Percentiles rank a stretch among this genome's conserved stretches.
Evolutionary conservation across 1,140 invertebrate species (phyloP).

Genomic region (Ephestia elutella): DNA sequence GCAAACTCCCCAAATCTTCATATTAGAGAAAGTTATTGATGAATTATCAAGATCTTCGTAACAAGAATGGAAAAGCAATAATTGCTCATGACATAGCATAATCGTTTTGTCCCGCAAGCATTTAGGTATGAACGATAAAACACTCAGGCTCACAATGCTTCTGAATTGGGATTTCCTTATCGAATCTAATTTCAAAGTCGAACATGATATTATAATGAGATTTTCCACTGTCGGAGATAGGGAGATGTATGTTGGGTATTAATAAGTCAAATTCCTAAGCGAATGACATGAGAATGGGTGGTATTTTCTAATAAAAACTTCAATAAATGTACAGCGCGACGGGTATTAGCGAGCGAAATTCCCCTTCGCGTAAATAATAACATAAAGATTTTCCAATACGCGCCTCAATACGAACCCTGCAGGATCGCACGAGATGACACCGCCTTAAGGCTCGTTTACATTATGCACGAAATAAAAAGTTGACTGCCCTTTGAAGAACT

Average conservation of each 20-base stretch:
- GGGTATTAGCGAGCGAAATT: conserved; percentile 60
- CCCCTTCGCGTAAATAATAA: conserved; percentile 59
- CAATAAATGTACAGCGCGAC: conserved; percentile 51
- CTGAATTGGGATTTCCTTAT: conserved; percentile 3
- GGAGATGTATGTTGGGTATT: conserved; percentile 17
- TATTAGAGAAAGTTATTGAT: not conserved
- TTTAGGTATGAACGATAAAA: conserved; percentile 6
- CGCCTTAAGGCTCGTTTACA: not conserved
- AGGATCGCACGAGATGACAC: conserved; percentile 2
- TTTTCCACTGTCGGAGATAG: conserved; percentile 19
- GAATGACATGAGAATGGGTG: conserved; percentile 31
- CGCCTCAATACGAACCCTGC: conserved; percentile 27
- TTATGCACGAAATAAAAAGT: not conserved
- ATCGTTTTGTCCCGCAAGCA: conserved; percentile 4
- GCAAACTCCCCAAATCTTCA: not conserved
- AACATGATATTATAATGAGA: conserved; percentile 37
- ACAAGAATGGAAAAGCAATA: not conserved
- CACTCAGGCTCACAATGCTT: conserved; percentile 1
- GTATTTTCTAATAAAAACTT: conserved; percentile 64
- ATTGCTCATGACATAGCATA: conserved; percentile 3
- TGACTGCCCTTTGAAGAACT: too few relatives aligned
- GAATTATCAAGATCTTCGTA: not conserved
- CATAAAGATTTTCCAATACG: conserved; percentile 64
- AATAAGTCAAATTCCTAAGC: conserved; percentile 36
- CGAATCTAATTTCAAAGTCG: conserved; percentile 15